phyloP scores from a whole-genome alignment of 1,140 invertebrate species.

The Pomacea maculata region DNA sequence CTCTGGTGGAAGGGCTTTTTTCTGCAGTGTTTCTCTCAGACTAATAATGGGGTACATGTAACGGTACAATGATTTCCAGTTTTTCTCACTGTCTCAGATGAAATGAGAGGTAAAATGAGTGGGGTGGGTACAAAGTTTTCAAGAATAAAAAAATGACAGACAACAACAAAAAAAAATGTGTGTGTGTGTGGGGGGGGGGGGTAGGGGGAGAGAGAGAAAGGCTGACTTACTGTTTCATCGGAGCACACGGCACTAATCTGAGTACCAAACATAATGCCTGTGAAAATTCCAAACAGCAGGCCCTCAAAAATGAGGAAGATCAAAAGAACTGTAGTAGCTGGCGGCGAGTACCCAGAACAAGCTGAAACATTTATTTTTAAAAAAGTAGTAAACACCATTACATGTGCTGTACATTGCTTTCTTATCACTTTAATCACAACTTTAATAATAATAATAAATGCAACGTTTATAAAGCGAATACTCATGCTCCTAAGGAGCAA shows the following conservation, averaged over 20 bases:
- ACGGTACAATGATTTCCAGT: neutral
- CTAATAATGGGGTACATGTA: too few relatives aligned
- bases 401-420: neutral
- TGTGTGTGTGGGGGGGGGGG: neutral
- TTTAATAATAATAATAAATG: too few relatives aligned
- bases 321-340: slow-evolving; percentile 93
- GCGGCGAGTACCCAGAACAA: slow-evolving; percentile 91
- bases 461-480: too few relatives aligned
- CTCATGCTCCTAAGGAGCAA: too few relatives aligned
- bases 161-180: neutral
- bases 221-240: slow-evolving; percentile 89
- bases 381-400: slow-evolving; percentile 21
- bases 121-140: neutral
- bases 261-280: slow-evolving; percentile 95
- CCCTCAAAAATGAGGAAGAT: slow-evolving; percentile 97
- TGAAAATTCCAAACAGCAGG: slow-evolving; percentile 97
- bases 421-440: too few relatives aligned
- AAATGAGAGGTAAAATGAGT: neutral
- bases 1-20: too few relatives aligned
- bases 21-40: too few relatives aligned
- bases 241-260: slow-evolving; percentile 98
- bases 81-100: neutral
- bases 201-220: neutral
- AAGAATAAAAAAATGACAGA: neutral
- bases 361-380: slow-evolving; percentile 64